Base-by-base conservation (phyloP, 2,797 vertebrate species). In the Poeciliopsis gracilis region DNA sequence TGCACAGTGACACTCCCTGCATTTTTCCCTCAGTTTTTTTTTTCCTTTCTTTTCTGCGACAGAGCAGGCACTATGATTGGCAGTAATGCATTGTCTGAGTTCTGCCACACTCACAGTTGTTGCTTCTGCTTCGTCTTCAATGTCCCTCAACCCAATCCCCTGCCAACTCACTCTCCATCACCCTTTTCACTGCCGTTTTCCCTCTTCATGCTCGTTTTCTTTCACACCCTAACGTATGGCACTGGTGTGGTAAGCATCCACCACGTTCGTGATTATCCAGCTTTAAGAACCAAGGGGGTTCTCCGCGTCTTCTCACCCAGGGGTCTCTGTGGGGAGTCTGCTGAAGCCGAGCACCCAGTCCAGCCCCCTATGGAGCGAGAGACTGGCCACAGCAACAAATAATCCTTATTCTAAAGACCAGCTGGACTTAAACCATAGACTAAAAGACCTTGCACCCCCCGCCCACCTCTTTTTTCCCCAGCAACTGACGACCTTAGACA, bases 351-450 rank as follows among this genome's bases (percentile, higher is more conserved):
- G 88, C 90, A 89, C 90, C 92, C 85, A 80, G 86, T 93, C 86
- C 78, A 82, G 83, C 92, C 93, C 94, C 94, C 93, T 80, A 43
- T 78, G 86, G 87, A 84, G 89, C 1, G 63, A 89, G 80, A 93
- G 77, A 91, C 89, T 78, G 86, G 87, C 88, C 76, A 78, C 75
- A 53, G 88, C 86, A 87, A 86, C 91, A 88, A 89, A 91, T 94
- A 95, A 95, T 95, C 93, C 94, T 93, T 94, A 95, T 93, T 94
- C 91, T 95, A 94, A 93, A 95, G 94, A 88, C 92, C 94, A 94
- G 93, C 92, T 94, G 95, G 94, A 93, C 87, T 86, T 81, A 93
- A 86, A 92, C 88, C 90, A 91, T 80, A 75, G 84, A 89, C 85
- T 91, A 91, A 94, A 81, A 90, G 87, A 92, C 80, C 86, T 87